Evolutionary conservation across 2,113 vertebrate genomes (phyloP).

Genomic region (Blennius ocellaris): DNA sequence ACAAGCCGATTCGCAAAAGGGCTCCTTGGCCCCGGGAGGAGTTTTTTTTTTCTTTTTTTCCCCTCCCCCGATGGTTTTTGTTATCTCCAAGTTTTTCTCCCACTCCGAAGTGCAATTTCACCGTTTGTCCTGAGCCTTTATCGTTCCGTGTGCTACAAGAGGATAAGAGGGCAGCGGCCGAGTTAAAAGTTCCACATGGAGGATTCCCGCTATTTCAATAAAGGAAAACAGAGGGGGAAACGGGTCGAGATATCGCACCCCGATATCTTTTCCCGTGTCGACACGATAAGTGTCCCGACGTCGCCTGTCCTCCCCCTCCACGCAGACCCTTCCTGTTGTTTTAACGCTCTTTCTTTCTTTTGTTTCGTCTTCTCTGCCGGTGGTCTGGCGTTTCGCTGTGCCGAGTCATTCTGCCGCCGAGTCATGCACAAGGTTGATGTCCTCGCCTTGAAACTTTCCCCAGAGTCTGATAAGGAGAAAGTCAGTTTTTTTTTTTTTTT

Average conservation of each 20-base stretch:
- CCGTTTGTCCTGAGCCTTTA: constrained; percentile 50
- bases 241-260: constrained; percentile 20
- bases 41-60: no score
- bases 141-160: constrained; percentile 30
- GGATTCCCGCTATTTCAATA: constrained; percentile 23
- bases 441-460: constrained; percentile 17
- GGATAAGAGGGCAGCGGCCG: constrained; percentile 38
- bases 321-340: background rate
- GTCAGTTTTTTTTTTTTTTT: no score
- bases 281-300: background rate
- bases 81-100: constrained; percentile 26
- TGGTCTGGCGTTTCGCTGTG: constrained; percentile 38
- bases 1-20: no score
- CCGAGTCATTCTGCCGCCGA: constrained; percentile 21
- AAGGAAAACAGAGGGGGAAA: constrained; percentile 2
- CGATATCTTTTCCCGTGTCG: constrained; percentile 20
- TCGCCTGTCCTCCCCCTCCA: background rate
- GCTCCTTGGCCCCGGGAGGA: no score
- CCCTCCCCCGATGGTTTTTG: background rate
- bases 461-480: constrained; percentile 38
- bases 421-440: constrained; percentile 22
- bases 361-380: constrained; percentile 14
- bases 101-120: constrained; percentile 21
- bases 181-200: constrained; percentile 46
- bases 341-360: constrained; percentile 19